Evolutionary conservation across 2,797 vertebrate species (phyloP).

Genomic region (Sebastes trivittatus): DNA sequence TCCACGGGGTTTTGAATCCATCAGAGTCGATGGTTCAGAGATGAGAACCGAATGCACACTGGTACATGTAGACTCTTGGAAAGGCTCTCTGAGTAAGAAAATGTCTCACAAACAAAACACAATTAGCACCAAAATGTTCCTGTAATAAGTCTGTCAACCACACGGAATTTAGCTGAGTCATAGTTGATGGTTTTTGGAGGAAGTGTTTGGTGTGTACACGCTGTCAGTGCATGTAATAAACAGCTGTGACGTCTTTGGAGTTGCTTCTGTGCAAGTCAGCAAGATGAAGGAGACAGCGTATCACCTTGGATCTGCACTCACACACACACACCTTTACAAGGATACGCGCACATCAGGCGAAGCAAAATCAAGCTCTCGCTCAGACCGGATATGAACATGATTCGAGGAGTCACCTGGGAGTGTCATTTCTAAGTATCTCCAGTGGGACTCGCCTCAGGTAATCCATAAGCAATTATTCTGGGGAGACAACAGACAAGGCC

Average conservation of each 20-base stretch:
- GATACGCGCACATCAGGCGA: conserved; percentile 22
- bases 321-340: neutral
- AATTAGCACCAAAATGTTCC: conserved; percentile 14
- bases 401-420: conserved; percentile 73
- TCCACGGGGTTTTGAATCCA: neutral
- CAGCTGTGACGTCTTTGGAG: conserved; percentile 33
- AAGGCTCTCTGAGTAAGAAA: neutral
- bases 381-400: conserved; percentile 74
- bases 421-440: conserved; percentile 71
- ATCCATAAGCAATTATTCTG: conserved; percentile 78
- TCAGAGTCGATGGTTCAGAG: neutral
- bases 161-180: conserved; percentile 34
- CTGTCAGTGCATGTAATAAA: conserved; percentile 7
- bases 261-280: conserved; percentile 34
- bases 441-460: conserved; percentile 69
- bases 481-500: conserved; percentile 68
- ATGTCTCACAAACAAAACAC: neutral
- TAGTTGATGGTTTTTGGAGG: conserved; percentile 18
- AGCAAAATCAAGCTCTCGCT: conserved; percentile 55
- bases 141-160: conserved; percentile 19
- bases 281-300: conserved; percentile 53
- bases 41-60: neutral
- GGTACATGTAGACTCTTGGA: neutral
- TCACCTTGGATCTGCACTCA: conserved; percentile 46
- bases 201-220: neutral